Conservation (phyloP, 1,140 invertebrate genomes). For the Aphaenogaster ashmeadi region DNA sequence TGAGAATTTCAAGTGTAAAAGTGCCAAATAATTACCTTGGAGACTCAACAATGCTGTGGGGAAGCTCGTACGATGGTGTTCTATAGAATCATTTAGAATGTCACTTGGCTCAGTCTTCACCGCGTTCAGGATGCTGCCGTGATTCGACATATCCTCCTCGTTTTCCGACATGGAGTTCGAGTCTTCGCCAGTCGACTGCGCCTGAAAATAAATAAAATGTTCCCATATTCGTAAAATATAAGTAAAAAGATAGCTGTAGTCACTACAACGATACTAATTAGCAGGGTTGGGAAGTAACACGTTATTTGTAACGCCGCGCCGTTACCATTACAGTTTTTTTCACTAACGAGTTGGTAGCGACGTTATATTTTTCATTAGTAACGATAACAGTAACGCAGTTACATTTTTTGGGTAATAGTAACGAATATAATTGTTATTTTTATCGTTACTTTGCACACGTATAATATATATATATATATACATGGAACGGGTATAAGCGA, state of each 20-base stretch:
- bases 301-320: too few species aligned
- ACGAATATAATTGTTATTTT: too few species aligned
- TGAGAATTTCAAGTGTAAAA: neutral
- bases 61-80: constrained; percentile 88
- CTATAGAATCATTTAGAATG: constrained; percentile 85
- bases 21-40: constrained; percentile 88
- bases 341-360: too few species aligned
- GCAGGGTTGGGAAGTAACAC: too few species aligned
- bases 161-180: constrained; percentile 90
- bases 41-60: constrained; percentile 91
- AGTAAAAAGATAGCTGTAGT: constrained; percentile 39
- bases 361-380: too few species aligned
- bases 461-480: too few species aligned
- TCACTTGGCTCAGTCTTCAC: constrained; percentile 89
- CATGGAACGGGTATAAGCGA: too few species aligned
- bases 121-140: constrained; percentile 89
- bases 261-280: neutral
- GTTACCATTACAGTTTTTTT: too few species aligned
- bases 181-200: constrained; percentile 93
- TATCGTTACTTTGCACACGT: too few species aligned
- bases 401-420: too few species aligned
- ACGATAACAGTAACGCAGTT: too few species aligned
- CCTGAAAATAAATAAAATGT: constrained; percentile 81
- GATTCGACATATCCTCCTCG: constrained; percentile 89
- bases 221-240: constrained; percentile 53